Conservation (phyloP, 2,888 invertebrate genomes). For the Lampropteryx suffumata region DNA sequence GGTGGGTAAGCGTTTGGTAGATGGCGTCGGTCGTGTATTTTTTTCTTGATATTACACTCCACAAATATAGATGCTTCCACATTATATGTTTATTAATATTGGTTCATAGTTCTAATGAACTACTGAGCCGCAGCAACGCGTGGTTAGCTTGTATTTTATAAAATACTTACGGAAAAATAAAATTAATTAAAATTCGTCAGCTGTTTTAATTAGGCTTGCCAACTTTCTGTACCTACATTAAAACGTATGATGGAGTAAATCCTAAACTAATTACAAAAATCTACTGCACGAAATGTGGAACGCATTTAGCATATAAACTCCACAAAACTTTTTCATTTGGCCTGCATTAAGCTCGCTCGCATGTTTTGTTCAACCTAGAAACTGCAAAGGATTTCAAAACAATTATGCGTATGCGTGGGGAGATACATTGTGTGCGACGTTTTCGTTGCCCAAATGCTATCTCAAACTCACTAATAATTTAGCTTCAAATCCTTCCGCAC, state of each 20-base stretch:
- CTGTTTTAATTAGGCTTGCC: neutral
- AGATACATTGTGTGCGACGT: conserved; percentile 1
- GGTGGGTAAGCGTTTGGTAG: no score
- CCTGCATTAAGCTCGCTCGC: neutral
- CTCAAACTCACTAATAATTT: conserved; percentile 27
- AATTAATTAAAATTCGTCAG: neutral
- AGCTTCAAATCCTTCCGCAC: conserved; percentile 25
- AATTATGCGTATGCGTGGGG: neutral
- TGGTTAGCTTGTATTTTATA: no score
- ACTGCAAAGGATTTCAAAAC: no score
- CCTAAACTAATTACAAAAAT: conserved; percentile 5
- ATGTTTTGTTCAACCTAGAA: neutral
- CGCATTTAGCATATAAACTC: conserved; percentile 14
- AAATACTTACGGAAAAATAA: no score
- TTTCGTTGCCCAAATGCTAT: neutral
- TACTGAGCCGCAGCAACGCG: no score
- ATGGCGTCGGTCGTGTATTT: no score
- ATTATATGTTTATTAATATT: no score
- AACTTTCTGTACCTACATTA: neutral
- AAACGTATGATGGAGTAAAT: conserved; percentile 1
- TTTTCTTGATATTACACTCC: no score
- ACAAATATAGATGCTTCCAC: no score
- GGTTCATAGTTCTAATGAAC: no score
- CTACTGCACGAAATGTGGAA: conserved; percentile 6
- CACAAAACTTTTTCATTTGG: conserved; percentile 14